Base-by-base conservation (phyloP, 2,888 invertebrate genomes). In the Erebia ligea region DNA sequence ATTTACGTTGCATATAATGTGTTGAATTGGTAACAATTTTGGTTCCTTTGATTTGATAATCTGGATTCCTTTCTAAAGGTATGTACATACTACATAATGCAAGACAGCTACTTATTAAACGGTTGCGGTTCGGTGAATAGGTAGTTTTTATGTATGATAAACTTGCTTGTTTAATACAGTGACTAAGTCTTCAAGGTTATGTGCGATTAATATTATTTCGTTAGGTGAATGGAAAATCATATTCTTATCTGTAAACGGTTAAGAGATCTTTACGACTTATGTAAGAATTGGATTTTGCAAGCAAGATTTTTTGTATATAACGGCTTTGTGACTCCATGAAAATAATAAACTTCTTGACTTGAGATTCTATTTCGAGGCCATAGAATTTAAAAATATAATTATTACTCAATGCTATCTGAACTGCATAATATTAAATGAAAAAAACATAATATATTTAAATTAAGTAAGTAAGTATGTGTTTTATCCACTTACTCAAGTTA, bases 1-100 rank as follows among this genome's bases (percentile, higher is more conserved):
- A 59, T 48, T 62, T 48, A 91, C 90, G 84, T 90, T 88, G 81
- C 82, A 91, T 90, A 90, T 91, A 88, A 88, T 84, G 91, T 91
- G 90, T 80, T 88, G 85, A 87, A 85, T 89, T 90, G 86, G 89
- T 85, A 89, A 87, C 86, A 81, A 80, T 84, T 80, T 76, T 67
- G 70, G 75, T 83, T 79, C 58, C 66, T 73, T 78, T 81, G 76
- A 79, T 75, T 75, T 77, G 71, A 78, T 73, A 78, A 80, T 77
- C 81, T 77, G 83, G 83, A 86, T 84, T 83, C 73, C 66, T 72
- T 73, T 69, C 63, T 66, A 48, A 65, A 72, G 76, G 76, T 76
- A 70, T 34, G 73, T 72, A 42, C n/a, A n/a, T n/a, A n/a, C n/a
- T n/a, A n/a, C n/a, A 21, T 34, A 11, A 45, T 13, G 11, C 11